A percentile compares a stretch with the other conserved stretches of the same genome.
phyloP scores from a whole-genome alignment of 1,140 invertebrate genomes.

The Asbolus verrucosus region DNA sequence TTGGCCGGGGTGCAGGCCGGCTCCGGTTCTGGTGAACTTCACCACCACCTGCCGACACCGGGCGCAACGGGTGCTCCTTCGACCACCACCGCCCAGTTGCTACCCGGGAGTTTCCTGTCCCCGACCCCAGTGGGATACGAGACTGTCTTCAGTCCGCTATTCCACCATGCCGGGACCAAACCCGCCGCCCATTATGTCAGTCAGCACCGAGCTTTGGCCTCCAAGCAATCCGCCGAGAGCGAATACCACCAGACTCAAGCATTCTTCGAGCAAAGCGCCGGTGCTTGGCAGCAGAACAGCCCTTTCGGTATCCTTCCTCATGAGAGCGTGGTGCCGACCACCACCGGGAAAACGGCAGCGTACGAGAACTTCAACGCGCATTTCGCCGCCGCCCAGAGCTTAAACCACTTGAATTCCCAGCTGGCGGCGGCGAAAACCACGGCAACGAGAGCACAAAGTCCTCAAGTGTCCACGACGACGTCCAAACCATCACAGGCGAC shows the following conservation, averaged over 20 bases:
- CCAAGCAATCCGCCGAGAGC: slow-evolving; percentile 70
- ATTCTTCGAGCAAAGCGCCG: slow-evolving; percentile 75
- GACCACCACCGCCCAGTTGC: slow-evolving; percentile 73
- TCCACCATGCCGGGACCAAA: slow-evolving; percentile 74
- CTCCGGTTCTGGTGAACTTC: too few relatives aligned
- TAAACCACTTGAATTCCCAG: slow-evolving; percentile 74
- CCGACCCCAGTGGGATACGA: slow-evolving; percentile 77
- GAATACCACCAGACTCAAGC: slow-evolving; percentile 70
- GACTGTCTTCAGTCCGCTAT: slow-evolving; percentile 77
- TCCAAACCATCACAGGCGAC: slow-evolving; percentile 71
- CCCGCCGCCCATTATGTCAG: slow-evolving; percentile 71
- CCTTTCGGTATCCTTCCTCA: slow-evolving; percentile 83
- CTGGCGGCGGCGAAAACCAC: slow-evolving; percentile 67
- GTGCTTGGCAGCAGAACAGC: slow-evolving; percentile 79
- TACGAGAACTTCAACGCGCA: slow-evolving; percentile 78
- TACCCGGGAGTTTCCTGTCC: slow-evolving; percentile 77
- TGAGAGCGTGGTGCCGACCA: slow-evolving; percentile 78
- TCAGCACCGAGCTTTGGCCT: slow-evolving; percentile 66
- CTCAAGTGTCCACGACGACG: slow-evolving; percentile 68
- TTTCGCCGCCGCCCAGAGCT: slow-evolving; percentile 73
- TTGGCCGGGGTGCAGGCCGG: slow-evolving; percentile 73
- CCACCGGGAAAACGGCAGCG: slow-evolving; percentile 71
- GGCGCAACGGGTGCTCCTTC: slow-evolving; percentile 66
- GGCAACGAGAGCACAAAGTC: slow-evolving; percentile 66
- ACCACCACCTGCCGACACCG: slow-evolving; percentile 69